Conservation (phyloP, 1,140 invertebrate species). For the Sweltsa coloradensis region DNA sequence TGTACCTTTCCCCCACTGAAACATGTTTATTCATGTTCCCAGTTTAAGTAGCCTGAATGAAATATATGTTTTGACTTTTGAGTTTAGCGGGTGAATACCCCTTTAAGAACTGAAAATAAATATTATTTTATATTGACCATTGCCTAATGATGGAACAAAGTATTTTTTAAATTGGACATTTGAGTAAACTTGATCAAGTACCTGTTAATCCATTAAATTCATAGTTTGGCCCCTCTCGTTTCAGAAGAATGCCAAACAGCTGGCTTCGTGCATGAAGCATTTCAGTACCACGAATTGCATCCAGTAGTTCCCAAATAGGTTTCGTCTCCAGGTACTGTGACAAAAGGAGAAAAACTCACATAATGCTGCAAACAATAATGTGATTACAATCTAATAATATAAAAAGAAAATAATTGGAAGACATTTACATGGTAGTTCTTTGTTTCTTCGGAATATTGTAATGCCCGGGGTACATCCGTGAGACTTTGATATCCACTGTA, state of each 20-base stretch:
- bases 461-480: constrained; percentile 85
- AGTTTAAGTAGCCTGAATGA: neutral
- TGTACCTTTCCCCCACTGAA: too few species aligned
- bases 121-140: too few species aligned
- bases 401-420: neutral
- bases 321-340: constrained; percentile 38
- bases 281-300: constrained; percentile 50
- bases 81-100: too few species aligned
- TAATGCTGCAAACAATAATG: constrained; percentile 9
- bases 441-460: constrained; percentile 53
- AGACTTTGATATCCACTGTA: constrained; percentile 92
- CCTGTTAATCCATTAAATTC: constrained; percentile 45
- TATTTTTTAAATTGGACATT: too few species aligned
- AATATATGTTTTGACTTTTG: neutral
- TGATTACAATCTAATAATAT: constrained; percentile 1
- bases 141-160: too few species aligned
- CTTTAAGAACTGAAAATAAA: too few species aligned
- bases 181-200: too few species aligned
- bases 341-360: constrained; percentile 4
- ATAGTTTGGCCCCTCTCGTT: constrained; percentile 71
- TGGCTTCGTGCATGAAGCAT: constrained; percentile 71
- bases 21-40: too few species aligned
- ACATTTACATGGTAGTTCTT: constrained; percentile 5
- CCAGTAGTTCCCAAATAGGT: constrained; percentile 58
- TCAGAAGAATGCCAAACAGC: constrained; percentile 71